Base-by-base conservation (phyloP, 2,113 vertebrate genomes). In the Cathartes aura region DNA sequence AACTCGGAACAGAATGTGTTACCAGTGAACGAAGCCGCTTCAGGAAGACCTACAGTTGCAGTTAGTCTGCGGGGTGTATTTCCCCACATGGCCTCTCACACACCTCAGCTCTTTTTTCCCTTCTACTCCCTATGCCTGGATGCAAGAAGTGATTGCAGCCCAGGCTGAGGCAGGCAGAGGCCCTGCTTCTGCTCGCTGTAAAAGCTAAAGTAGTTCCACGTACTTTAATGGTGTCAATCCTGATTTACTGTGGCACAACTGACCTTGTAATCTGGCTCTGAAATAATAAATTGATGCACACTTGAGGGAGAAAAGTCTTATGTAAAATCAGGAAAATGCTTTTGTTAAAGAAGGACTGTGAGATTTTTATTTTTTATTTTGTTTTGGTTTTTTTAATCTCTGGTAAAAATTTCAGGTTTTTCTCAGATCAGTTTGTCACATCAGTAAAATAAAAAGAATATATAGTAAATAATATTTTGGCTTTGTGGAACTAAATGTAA, bases 191-290 rank as follows among this genome's bases (percentile, higher is more conserved):
- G 81, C 58, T 21, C 68, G 19, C 59, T 7, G 12, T 40, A 34
- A 89, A 52, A 91, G 47, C 91, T 76, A 15, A 67, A 95, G 32
- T 23, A 80, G 50, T 55, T 52, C 48, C 12, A 10, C 4, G 10
- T 45, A 60, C 66, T 82, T 75, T n/a, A 79, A 19, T 75, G 48
- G 48, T 76, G 45, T 90, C 82, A 80, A 9, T 80, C 82, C 85
- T 85, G 82, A 90, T 94, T 93, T 95, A 85, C 74, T 56, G 70
- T 72, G 48, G 40, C 76, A 82, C 82, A 90, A 88, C 78, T 80
- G 90, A 93, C 84, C 27, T 89, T 87, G 90, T 91, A 82, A 82
- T 73, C 74, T 83, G 71, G 34, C 66, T 72, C 62, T 58, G 59
- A 86, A 91, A 95, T 80, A 76, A 88, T 76, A 86, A 90, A 88